Conservation (phyloP, 2,888 invertebrate species). For the Salpingus planirostris region DNA sequence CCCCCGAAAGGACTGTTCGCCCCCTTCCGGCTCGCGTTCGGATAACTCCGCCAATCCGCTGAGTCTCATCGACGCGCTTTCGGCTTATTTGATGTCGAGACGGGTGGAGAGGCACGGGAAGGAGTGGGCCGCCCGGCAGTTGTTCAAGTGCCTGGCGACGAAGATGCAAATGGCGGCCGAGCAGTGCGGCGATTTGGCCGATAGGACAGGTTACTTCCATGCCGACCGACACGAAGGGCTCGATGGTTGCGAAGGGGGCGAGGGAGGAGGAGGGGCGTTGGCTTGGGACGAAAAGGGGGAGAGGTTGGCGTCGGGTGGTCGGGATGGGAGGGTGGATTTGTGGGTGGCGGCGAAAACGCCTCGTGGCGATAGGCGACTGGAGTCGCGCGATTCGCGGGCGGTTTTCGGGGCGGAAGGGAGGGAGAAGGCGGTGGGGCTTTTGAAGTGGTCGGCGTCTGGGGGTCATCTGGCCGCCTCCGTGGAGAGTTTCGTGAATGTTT, state of each 20-base stretch:
- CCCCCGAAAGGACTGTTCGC: no score
- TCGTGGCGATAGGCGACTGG: constrained; percentile 43
- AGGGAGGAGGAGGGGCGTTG: constrained; percentile 36
- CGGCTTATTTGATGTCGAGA: constrained; percentile 50
- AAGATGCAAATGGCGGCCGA: constrained; percentile 35
- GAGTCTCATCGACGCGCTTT: constrained; percentile 50
- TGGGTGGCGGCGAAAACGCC: constrained; percentile 41
- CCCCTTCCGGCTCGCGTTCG: no score
- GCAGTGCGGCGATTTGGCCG: constrained; percentile 41
- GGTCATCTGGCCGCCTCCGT: constrained; percentile 49
- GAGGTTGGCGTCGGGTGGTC: constrained; percentile 49
- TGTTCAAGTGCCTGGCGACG: constrained; percentile 45
- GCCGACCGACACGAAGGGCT: constrained; percentile 32
- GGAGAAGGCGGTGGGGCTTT: constrained; percentile 36
- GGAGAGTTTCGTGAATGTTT: constrained; percentile 50
- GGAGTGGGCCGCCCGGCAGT: constrained; percentile 54
- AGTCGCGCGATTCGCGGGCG: constrained; percentile 45
- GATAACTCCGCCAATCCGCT: constrained; percentile 31
- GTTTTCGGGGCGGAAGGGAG: constrained; percentile 45
- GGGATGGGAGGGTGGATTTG: constrained; percentile 53
- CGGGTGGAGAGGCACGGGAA: constrained; percentile 44
- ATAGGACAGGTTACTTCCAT: constrained; percentile 43
- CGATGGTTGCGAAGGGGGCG: constrained; percentile 48
- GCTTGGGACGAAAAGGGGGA: constrained; percentile 42
- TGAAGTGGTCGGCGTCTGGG: constrained; percentile 48